phyloP scores from a whole-genome alignment of 2,797 vertebrate genomes.

The Rhabdophis nuchalis region DNA sequence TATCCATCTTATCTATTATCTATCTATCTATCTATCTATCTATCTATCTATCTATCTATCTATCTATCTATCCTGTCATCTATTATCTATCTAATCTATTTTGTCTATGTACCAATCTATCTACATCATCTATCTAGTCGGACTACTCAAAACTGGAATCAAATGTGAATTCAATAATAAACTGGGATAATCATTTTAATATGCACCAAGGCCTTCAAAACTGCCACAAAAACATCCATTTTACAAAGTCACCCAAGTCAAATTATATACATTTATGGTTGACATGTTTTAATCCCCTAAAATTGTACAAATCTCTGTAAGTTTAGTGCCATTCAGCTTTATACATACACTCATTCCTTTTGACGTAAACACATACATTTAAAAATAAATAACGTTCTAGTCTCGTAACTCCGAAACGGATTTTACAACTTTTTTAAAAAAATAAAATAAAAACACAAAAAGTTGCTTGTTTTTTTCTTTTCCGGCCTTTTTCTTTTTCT shows the following conservation, averaged over 20 bases:
- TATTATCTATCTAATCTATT: too few species aligned
- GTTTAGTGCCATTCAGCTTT: background rate
- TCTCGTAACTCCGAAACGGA: background rate
- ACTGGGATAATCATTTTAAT: background rate
- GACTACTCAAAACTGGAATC: too few species aligned
- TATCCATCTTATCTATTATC: too few species aligned
- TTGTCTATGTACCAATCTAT: too few species aligned
- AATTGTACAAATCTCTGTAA: background rate
- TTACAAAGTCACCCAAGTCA: background rate
- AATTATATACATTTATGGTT: background rate
- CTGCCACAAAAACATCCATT: background rate
- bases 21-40: too few species aligned
- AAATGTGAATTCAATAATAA: background rate
- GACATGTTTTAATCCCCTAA: slow-evolving; percentile 6
- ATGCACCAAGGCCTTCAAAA: too few species aligned
- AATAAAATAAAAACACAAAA: background rate
- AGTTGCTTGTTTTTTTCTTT: background rate
- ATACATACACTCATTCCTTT: background rate
- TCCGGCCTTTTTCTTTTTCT: background rate
- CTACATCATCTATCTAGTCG: background rate
- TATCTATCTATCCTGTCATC: too few species aligned
- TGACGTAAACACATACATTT: background rate
- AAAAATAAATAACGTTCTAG: slow-evolving; percentile 23
- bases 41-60: too few species aligned
- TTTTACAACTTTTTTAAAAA: slow-evolving; percentile 11